phyloP scores from a whole-genome alignment of 1,140 invertebrate genomes.

The Helicorthomorpha holstii region DNA sequence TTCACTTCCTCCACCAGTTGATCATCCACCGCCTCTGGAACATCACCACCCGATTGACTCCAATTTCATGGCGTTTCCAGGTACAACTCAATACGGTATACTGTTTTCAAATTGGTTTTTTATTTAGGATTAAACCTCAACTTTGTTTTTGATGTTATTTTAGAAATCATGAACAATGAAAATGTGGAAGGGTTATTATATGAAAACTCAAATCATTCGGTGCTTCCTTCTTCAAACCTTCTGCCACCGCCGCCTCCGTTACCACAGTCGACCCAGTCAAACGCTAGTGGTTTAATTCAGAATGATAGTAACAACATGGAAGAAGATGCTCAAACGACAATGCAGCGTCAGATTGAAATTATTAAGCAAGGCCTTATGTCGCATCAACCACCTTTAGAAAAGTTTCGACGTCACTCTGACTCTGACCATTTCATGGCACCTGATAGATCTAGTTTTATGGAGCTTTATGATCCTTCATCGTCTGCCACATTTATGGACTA shows the following conservation, averaged over 20 bases:
- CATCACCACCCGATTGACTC: too few relatives aligned
- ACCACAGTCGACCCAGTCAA: too few relatives aligned
- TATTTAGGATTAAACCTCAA: too few relatives aligned
- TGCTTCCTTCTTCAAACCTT: background rate
- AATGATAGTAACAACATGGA: background rate
- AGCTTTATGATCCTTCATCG: background rate
- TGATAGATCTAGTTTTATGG: conserved; percentile 24
- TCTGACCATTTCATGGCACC: conserved; percentile 40
- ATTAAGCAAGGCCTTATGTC: conserved; percentile 11
- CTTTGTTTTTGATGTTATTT: too few relatives aligned
- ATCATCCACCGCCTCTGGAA: too few relatives aligned
- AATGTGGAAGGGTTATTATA: too few relatives aligned
- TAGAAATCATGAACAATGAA: too few relatives aligned
- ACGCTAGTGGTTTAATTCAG: background rate
- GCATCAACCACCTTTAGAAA: conserved; percentile 24
- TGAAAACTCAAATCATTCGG: too few relatives aligned
- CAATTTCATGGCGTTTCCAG: too few relatives aligned
- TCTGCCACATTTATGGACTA: conserved; percentile 14
- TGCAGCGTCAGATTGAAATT: conserved; percentile 9
- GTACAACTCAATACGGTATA: too few relatives aligned
- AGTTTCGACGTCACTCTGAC: conserved; percentile 40
- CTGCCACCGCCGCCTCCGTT: background rate
- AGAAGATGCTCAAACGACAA: background rate
- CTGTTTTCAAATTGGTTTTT: too few relatives aligned
- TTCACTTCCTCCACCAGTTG: too few relatives aligned